Evolutionary conservation across 2,888 invertebrate genomes (phyloP).

Genomic region (Acanthosepion esculentum): DNA sequence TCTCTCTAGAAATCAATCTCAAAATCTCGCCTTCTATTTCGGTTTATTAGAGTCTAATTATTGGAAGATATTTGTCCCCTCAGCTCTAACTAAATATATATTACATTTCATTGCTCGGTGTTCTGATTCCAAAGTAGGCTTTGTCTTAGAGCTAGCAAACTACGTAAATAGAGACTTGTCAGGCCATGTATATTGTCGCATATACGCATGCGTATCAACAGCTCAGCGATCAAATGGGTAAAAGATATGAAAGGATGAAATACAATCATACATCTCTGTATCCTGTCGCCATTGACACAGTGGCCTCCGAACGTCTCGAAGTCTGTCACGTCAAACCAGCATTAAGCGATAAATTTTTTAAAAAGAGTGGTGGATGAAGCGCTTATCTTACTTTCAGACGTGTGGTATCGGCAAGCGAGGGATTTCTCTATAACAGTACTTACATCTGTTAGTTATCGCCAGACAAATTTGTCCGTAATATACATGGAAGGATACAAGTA

Average conservation of each 20-base stretch:
- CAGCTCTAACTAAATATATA: too few relatives aligned
- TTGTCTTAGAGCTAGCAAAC: too few relatives aligned
- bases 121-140: too few relatives aligned
- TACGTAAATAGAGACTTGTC: too few relatives aligned
- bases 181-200: background rate
- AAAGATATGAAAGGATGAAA: background rate
- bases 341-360: background rate
- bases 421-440: background rate
- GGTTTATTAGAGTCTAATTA: background rate
- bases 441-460: background rate
- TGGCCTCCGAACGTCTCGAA: background rate
- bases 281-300: background rate
- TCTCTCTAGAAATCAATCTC: too few relatives aligned
- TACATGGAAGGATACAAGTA: background rate
- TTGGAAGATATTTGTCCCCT: too few relatives aligned
- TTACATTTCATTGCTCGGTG: too few relatives aligned
- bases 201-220: background rate
- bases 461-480: background rate
- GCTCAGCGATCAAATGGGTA: background rate
- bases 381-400: background rate
- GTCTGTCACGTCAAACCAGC: background rate
- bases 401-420: background rate
- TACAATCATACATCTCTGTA: background rate
- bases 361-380: background rate
- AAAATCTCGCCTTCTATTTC: too few relatives aligned